Evolutionary conservation across 1,140 invertebrate genomes (phyloP).

Genomic region (Heliconius himera): DNA sequence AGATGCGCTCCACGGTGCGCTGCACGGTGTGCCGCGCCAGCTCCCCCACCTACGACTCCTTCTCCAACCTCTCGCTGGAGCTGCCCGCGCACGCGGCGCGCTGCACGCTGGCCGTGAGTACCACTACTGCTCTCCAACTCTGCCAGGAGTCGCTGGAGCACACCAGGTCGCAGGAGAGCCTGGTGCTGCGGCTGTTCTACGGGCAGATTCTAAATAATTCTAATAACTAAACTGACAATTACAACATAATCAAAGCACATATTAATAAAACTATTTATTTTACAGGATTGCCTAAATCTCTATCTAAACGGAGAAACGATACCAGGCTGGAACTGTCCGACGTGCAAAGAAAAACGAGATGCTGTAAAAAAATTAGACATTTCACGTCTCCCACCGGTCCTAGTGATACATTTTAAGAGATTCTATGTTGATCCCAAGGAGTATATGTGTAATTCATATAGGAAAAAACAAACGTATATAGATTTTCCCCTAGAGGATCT

Average conservation of each 20-base stretch:
- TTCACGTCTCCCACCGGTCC: constrained; percentile 91
- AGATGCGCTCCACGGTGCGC: constrained; percentile 91
- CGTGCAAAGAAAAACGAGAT: constrained; percentile 91
- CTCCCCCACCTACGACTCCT: constrained; percentile 94
- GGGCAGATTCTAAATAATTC: too few relatives aligned
- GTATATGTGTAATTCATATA: constrained; percentile 82
- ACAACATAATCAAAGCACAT: too few relatives aligned
- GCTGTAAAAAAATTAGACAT: constrained; percentile 96
- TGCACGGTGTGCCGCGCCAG: constrained; percentile 89
- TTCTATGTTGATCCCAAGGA: constrained; percentile 83
- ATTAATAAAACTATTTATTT: neutral
- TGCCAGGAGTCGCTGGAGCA: constrained; percentile 82
- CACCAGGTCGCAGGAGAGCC: constrained; percentile 87
- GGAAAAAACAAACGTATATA: constrained; percentile 94
- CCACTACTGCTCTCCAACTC: too few relatives aligned
- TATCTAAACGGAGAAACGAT: constrained; percentile 92
- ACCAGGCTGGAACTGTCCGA: constrained; percentile 93
- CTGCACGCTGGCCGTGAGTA: constrained; percentile 87
- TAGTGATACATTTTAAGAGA: constrained; percentile 95
- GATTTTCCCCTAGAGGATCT: constrained; percentile 91
- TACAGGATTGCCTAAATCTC: constrained; percentile 89
- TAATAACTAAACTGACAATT: too few relatives aligned
- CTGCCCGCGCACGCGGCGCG: constrained; percentile 84
- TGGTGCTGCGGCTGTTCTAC: constrained; percentile 89
- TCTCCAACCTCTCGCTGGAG: constrained; percentile 93